These are phyloP conservation scores for Myrmecophaga tridactyla DNA, from an alignment of 2,113 vertebrate genomes.

Conservation along the genomic window DNA sequence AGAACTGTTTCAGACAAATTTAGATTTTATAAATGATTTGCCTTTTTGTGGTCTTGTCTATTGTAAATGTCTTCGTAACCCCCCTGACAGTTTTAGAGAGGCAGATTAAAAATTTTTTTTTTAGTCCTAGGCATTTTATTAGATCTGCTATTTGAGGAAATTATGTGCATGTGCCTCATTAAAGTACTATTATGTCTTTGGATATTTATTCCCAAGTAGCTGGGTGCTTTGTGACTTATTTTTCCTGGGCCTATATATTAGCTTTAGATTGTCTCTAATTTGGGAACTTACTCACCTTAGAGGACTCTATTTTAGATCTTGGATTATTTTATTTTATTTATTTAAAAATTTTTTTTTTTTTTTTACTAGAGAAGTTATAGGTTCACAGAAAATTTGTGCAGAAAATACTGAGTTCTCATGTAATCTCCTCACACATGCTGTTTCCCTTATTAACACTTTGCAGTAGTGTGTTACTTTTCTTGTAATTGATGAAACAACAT, in stretches of 20 bases:
- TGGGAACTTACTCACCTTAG: not conserved
- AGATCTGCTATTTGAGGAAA: not conserved
- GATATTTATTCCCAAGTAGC: not conserved
- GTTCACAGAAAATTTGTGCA: too few species aligned
- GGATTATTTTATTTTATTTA: not conserved
- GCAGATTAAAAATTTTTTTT: not conserved
- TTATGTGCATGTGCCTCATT: not conserved
- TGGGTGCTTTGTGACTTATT: not conserved
- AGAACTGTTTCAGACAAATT: not conserved
- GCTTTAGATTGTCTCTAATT: not conserved
- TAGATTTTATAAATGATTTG: slow-evolving; percentile 19
- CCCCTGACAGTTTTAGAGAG: slow-evolving; percentile 34
- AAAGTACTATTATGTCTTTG: not conserved
- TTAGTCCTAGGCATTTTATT: not conserved
- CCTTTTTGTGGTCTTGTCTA: not conserved
- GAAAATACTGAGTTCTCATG: too few species aligned
- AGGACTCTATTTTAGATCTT: slow-evolving; percentile 7
- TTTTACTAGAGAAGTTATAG: too few species aligned
- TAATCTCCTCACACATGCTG: too few species aligned
- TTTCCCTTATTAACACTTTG: too few species aligned
- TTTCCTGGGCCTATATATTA: not conserved
- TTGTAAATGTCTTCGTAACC: not conserved
- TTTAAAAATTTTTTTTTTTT: too few species aligned
- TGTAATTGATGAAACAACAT: too few species aligned
- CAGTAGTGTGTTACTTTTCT: too few species aligned